Percentiles rank a stretch among this genome's conserved stretches.
phyloP scores from a whole-genome alignment of 2,888 invertebrate genomes.

The Spilosoma lubricipeda region DNA sequence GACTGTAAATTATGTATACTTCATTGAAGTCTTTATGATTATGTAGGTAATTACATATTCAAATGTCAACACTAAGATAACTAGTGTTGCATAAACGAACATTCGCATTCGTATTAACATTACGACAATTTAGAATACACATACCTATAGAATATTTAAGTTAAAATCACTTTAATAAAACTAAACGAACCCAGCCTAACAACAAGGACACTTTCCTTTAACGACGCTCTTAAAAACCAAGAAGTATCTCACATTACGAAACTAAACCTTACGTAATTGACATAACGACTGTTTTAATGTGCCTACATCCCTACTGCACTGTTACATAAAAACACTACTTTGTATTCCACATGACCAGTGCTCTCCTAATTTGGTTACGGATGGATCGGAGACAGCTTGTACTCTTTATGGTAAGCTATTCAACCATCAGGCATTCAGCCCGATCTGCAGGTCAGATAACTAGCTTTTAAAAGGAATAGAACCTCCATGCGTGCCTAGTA shows the following conservation, averaged over 20 bases:
- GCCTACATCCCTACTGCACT: constrained; percentile 32
- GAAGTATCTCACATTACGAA: constrained; percentile 39
- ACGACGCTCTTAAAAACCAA: constrained; percentile 21
- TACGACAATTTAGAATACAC: constrained; percentile 1
- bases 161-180: constrained; percentile 19
- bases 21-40: background rate
- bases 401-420: constrained; percentile 41
- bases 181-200: constrained; percentile 24
- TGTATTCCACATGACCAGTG: constrained; percentile 58
- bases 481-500: constrained; percentile 20
- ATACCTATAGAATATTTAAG: background rate
- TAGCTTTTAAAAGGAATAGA: constrained; percentile 40
- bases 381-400: constrained; percentile 45
- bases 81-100: background rate
- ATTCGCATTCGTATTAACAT: background rate
- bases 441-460: constrained; percentile 39
- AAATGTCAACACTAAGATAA: background rate
- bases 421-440: constrained; percentile 20
- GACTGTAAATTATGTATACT: too few relatives aligned
- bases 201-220: constrained; percentile 43
- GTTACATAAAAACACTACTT: constrained; percentile 58
- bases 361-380: constrained; percentile 64
- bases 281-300: constrained; percentile 42
- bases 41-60: background rate
- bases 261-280: constrained; percentile 46